Conservation (phyloP, 2,797 vertebrate species). For the Paratrypauchen microcephalus region DNA sequence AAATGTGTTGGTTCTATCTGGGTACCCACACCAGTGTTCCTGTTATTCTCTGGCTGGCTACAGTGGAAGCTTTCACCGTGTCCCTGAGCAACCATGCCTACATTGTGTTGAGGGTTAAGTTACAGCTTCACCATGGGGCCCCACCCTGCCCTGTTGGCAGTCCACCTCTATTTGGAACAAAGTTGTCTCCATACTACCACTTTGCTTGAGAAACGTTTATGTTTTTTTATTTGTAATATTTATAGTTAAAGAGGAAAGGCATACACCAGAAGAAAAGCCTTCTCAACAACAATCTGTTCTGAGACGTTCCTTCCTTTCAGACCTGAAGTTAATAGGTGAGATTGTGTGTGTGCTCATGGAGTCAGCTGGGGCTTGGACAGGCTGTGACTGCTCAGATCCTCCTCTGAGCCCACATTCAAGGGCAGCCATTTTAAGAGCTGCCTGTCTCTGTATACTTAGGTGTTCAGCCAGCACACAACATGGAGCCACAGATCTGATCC, state of each 20-base stretch:
- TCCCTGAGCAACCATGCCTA: slow-evolving; percentile 88
- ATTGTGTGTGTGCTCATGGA: slow-evolving; percentile 89
- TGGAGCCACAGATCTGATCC: slow-evolving; percentile 90
- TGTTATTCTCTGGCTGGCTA: slow-evolving; percentile 46
- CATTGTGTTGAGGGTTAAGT: slow-evolving; percentile 89
- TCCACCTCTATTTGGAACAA: slow-evolving; percentile 89
- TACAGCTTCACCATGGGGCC: slow-evolving; percentile 87
- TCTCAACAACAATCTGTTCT: slow-evolving; percentile 60
- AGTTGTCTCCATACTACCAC: slow-evolving; percentile 86
- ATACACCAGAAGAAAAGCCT: slow-evolving; percentile 36
- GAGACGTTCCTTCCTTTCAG: slow-evolving; percentile 63
- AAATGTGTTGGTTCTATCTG: neutral
- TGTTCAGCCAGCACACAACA: slow-evolving; percentile 88
- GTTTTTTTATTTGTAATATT: neutral
- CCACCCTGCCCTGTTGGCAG: slow-evolving; percentile 89
- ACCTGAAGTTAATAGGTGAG: slow-evolving; percentile 86
- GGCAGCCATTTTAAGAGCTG: slow-evolving; percentile 98
- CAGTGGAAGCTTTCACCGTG: slow-evolving; percentile 64
- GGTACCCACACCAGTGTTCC: slow-evolving; percentile 38
- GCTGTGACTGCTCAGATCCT: slow-evolving; percentile 89
- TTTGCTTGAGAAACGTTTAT: slow-evolving; percentile 64
- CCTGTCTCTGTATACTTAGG: slow-evolving; percentile 76
- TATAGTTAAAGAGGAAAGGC: slow-evolving; percentile 36
- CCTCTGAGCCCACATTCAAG: slow-evolving; percentile 85
- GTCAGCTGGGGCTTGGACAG: slow-evolving; percentile 88